phyloP scores from a whole-genome alignment of 2,113 vertebrate genomes.

The Brachypteracias leptosomus region DNA sequence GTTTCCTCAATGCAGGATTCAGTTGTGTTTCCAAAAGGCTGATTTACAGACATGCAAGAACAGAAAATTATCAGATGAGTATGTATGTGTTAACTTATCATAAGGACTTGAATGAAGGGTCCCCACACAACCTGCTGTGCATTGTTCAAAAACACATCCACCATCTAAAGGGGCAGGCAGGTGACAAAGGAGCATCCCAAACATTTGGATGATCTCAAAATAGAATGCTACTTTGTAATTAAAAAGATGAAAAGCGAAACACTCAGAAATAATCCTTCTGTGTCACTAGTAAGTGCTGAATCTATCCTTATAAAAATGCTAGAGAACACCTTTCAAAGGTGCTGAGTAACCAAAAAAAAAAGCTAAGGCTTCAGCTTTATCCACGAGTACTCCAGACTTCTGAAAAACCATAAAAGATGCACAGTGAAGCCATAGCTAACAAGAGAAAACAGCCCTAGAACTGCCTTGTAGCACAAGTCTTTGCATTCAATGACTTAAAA shows the following conservation, averaged over 20 bases:
- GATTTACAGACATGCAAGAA: constrained; percentile 28
- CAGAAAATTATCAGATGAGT: not conserved
- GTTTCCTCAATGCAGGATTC: not conserved
- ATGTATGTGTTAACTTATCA: not conserved
- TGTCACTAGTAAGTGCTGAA: not conserved
- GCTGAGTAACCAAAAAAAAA: not conserved
- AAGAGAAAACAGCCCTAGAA: not conserved
- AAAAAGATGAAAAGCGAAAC: not conserved
- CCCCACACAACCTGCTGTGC: not conserved
- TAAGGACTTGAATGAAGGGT: not conserved
- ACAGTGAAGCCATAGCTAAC: not conserved
- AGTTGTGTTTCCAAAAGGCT: constrained; percentile 34
- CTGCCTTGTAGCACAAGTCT: not conserved
- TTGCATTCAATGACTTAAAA: not conserved
- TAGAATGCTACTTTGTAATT: not conserved
- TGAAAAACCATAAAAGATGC: not conserved
- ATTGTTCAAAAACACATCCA: not conserved
- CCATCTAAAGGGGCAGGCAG: not conserved
- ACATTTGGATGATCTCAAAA: not conserved
- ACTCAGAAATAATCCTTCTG: not conserved
- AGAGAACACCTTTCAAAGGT: not conserved
- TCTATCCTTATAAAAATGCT: not conserved
- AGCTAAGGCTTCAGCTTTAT: not conserved
- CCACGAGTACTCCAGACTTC: not conserved
- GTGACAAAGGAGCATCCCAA: not conserved